These are phyloP conservation scores for Pardalotus punctatus DNA, from an alignment of 2,113 vertebrate species.

Conservation along the genomic window DNA sequence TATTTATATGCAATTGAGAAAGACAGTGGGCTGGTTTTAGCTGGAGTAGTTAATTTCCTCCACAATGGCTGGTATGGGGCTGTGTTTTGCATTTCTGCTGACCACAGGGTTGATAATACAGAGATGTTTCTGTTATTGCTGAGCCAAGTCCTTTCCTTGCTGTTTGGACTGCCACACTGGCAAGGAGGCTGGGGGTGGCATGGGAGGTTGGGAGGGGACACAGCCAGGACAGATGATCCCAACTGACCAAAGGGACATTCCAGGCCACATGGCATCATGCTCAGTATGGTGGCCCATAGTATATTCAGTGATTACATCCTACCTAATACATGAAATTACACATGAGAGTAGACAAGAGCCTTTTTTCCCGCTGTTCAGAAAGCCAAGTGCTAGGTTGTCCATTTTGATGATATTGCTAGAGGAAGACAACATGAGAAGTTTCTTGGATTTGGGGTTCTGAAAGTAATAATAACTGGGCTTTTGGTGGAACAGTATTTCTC, in stretches of 20 bases:
- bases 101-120: background rate
- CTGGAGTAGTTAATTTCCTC: background rate
- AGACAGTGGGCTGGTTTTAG: background rate
- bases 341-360: background rate
- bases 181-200: no score
- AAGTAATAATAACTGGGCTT: background rate
- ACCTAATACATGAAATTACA: background rate
- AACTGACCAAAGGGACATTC: background rate
- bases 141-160: background rate
- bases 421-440: background rate
- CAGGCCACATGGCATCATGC: accelerated
- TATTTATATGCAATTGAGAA: background rate
- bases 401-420: background rate
- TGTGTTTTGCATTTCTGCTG: background rate
- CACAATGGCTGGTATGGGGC: no score
- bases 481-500: background rate
- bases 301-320: background rate
- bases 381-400: background rate
- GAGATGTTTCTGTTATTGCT: background rate
- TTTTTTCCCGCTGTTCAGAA: background rate
- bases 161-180: accelerated
- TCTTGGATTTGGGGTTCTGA: background rate
- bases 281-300: background rate
- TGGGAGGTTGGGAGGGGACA: background rate
- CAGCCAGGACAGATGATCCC: background rate